Evolutionary conservation across 2,797 vertebrate species (phyloP).

Genomic region (Furcifer pardalis): DNA sequence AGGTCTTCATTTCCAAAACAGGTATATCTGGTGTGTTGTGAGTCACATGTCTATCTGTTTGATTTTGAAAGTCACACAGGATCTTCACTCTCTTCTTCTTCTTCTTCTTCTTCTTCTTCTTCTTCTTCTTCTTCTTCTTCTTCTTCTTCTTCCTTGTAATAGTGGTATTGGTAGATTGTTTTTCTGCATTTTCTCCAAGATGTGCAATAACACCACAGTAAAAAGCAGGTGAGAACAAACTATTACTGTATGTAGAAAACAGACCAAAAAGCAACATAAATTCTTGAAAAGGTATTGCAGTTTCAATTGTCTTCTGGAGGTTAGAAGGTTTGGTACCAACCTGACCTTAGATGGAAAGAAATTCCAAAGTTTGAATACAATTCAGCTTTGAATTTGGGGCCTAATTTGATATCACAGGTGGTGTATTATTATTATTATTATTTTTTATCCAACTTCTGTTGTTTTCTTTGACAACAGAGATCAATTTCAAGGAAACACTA

Average conservation of each 20-base stretch:
- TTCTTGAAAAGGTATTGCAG: not conserved
- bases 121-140: too few relatives aligned
- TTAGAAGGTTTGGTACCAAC: not conserved
- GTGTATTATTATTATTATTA: too few relatives aligned
- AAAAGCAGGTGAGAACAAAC: not conserved
- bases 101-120: too few relatives aligned
- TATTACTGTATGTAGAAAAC: not conserved
- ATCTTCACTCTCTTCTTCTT: too few relatives aligned
- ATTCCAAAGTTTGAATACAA: not conserved
- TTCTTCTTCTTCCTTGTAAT: too few relatives aligned
- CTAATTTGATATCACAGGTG: not conserved
- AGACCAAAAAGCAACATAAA: not conserved
- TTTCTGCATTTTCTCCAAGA: not conserved
- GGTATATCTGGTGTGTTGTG: too few relatives aligned
- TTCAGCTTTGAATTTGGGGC: not conserved
- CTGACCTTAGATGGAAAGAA: not conserved
- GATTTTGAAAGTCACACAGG: too few relatives aligned
- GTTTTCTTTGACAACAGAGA: not conserved
- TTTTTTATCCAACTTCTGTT: too few relatives aligned
- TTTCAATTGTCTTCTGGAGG: not conserved
- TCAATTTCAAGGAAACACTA: not conserved
- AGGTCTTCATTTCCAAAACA: too few relatives aligned
- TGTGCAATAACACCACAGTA: not conserved
- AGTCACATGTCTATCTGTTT: too few relatives aligned
- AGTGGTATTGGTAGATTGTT: too few relatives aligned